These are phyloP conservation scores for Smittia aterrima DNA, from an alignment of 2,888 invertebrate genomes.

Conservation along the genomic window DNA sequence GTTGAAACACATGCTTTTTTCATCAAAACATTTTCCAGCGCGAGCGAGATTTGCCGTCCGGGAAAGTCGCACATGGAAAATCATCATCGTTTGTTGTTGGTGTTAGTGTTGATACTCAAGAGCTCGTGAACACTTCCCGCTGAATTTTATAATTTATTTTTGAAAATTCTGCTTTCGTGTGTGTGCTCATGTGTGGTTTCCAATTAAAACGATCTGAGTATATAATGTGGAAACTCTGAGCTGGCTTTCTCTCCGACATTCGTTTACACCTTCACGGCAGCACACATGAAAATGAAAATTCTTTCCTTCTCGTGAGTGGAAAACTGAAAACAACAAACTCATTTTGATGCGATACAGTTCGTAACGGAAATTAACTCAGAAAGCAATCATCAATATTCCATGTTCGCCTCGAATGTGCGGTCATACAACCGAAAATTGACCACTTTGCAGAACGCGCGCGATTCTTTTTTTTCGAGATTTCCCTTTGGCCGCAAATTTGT, in stretches of 20 bases:
- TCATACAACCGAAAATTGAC: slow-evolving; percentile 32
- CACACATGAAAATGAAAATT: slow-evolving; percentile 2
- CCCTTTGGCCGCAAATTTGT: slow-evolving; percentile 22
- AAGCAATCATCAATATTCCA: slow-evolving; percentile 41
- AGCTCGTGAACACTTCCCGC: not conserved
- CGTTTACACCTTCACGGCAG: slow-evolving; percentile 32
- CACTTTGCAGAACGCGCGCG: slow-evolving; percentile 15
- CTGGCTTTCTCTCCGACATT: slow-evolving; percentile 23
- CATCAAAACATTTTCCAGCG: slow-evolving; percentile 39
- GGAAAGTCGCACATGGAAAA: slow-evolving; percentile 10
- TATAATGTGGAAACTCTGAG: not conserved
- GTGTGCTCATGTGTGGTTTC: slow-evolving; percentile 11
- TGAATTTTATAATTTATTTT: slow-evolving; percentile 27
- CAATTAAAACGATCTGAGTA: slow-evolving; percentile 36
- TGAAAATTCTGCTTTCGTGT: slow-evolving; percentile 11
- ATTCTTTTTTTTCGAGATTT: slow-evolving; percentile 15
- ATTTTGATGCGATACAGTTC: slow-evolving; percentile 1
- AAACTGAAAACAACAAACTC: slow-evolving; percentile 15
- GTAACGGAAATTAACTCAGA: slow-evolving; percentile 40
- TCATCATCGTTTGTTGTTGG: not conserved
- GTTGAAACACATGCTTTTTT: slow-evolving; percentile 38
- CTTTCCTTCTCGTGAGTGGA: slow-evolving; percentile 4
- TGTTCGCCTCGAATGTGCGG: slow-evolving; percentile 41
- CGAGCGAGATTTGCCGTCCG: slow-evolving; percentile 1
- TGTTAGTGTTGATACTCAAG: slow-evolving; percentile 34